phyloP scores from a whole-genome alignment of 2,888 invertebrate species.

The Dysmachus trigonus region DNA sequence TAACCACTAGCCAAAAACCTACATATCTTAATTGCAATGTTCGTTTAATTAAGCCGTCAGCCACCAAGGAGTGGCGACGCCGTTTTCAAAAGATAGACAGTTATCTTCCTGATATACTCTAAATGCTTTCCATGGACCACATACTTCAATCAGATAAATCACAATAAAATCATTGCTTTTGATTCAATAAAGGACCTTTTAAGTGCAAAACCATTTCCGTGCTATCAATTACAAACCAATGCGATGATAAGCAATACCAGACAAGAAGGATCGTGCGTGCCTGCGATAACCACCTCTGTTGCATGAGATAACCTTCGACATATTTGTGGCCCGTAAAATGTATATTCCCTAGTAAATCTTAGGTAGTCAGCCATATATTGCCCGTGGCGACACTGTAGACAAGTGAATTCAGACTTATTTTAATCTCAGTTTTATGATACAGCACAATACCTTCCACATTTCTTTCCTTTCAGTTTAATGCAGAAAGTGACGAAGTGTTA shows the following conservation, averaged over 20 bases:
- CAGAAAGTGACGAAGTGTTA: conserved; percentile 7
- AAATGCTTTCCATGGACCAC: neutral
- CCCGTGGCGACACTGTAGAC: neutral
- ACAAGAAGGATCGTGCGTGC: neutral
- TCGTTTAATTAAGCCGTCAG: conserved; percentile 28
- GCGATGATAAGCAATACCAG: conserved; percentile 40
- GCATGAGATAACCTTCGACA: conserved; percentile 8
- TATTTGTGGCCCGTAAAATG: neutral
- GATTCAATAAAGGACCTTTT: conserved; percentile 25
- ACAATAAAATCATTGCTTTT: neutral
- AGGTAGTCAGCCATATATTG: neutral
- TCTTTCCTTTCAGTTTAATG: neutral
- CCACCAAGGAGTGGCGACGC: conserved; percentile 8
- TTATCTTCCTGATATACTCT: neutral
- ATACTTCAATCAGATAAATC: conserved; percentile 7
- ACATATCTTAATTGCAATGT: neutral
- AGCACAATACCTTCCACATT: neutral
- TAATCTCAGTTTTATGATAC: neutral
- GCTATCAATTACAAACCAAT: conserved; percentile 46
- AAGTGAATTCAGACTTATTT: neutral
- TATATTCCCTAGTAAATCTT: neutral
- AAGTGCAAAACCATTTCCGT: conserved; percentile 47
- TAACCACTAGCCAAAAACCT: neutral
- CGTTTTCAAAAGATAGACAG: neutral
- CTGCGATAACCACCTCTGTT: neutral